Base-by-base conservation (phyloP, 2,113 vertebrate genomes). In the Balaenoptera acutorostrata region DNA sequence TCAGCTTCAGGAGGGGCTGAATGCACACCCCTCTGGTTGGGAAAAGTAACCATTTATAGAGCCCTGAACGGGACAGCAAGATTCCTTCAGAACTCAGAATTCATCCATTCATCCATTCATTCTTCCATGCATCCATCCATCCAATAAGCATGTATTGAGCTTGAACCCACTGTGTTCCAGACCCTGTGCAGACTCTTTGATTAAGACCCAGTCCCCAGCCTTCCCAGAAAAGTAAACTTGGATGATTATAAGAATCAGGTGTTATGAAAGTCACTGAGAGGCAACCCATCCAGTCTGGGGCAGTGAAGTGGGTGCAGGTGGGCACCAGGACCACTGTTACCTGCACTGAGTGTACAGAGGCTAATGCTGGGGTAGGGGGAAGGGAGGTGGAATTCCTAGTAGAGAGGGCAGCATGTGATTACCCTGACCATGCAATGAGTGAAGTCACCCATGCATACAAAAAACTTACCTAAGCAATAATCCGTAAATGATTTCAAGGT, bases 11-110 rank as follows among this genome's bases (percentile, higher is more conserved):
- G 52, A 84, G 36, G 59, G 10, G 12, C 41, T 18, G 15, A 41
- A 49, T 39, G 14, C 55, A 57, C 6, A 64, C 13, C 13, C 81
- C 66, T 57, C 72, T 71, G 14, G 21, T 36, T 57, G 27, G 46
- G 57, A 59, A 96, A 92, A 95, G n/a, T 44, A 81, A 89, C 44
- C 52, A 52, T 72, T 86, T 83, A 36, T 36, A 88, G 39, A 25
- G 69, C 8, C 33, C 78, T 86, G 23, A 29, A 75, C 13, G 77
- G 33, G 41, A 77, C 10, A 90, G 78, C 10, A 27, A 95, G 25
- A 2, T 41, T 88, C 72, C 82, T 93, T 90, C 80, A 36, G 15
- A 96, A 93, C 46, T 77, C 61, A 90, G 27, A 78, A 96, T 66
- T 44, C 61, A 46, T 52, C 49, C 68, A 66, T 36, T 44, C 18